phyloP scores from a whole-genome alignment of 2,113 vertebrate genomes.

The Malurus alboscapulatus region DNA sequence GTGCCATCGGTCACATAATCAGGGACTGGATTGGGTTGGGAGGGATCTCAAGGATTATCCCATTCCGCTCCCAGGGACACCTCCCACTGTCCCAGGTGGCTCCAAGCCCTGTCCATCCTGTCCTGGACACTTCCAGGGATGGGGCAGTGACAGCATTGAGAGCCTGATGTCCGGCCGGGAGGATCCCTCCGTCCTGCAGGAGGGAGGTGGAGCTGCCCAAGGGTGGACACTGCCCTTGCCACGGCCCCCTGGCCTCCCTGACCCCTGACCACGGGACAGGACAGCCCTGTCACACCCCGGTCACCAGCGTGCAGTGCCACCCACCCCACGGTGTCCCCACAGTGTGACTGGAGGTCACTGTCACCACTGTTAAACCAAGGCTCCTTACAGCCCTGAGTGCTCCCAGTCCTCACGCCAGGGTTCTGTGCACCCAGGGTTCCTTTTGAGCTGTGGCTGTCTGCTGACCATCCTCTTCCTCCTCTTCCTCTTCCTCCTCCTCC shows the following conservation, averaged over 20 bases:
- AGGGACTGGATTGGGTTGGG: not conserved
- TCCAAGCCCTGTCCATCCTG: not conserved
- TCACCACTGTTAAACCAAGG: not conserved
- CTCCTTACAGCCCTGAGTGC: accelerated
- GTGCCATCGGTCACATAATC: not conserved
- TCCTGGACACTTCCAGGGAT: not conserved
- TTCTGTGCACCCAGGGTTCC: not conserved
- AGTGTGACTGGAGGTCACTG: accelerated
- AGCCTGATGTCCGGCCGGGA: too few species aligned
- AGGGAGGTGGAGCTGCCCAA: accelerated
- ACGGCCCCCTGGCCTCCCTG: not conserved
- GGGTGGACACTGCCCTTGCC: accelerated
- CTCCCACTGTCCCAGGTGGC: not conserved
- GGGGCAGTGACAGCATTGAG: not conserved
- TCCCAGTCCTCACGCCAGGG: not conserved
- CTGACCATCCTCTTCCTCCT: accelerated
- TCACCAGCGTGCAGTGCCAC: accelerated
- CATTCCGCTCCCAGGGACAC: not conserved
- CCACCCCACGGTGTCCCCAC: accelerated
- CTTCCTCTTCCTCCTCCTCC: not conserved
- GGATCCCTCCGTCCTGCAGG: not conserved
- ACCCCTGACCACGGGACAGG: accelerated
- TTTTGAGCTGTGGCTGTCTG: not conserved
- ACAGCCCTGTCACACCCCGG: not conserved
- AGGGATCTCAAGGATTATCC: not conserved